These are phyloP conservation scores for Aplochiton taeniatus DNA, from an alignment of 2,797 vertebrate genomes.

Conservation along the genomic window DNA sequence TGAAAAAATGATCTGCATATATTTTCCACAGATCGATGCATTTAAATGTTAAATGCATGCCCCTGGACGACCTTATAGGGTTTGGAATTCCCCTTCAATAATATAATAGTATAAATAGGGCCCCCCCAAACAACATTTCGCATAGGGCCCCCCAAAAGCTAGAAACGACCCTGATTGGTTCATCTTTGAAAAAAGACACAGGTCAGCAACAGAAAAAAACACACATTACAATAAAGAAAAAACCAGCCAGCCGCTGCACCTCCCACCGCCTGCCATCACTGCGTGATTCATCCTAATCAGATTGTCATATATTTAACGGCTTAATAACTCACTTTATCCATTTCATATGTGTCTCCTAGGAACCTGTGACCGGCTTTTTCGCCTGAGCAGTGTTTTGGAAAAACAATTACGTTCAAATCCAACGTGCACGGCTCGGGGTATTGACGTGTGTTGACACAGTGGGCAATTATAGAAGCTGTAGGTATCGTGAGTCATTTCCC, in stretches of 20 bases:
- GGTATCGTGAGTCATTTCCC: conserved; percentile 25
- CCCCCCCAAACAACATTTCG: no score
- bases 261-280: neutral
- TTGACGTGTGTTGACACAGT: neutral
- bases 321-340: neutral
- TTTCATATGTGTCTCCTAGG: neutral
- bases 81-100: no score
- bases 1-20: no score
- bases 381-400: conserved; percentile 1
- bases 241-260: neutral
- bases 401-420: conserved; percentile 6
- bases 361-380: conserved; percentile 7
- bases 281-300: conserved; percentile 25
- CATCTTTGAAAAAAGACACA: no score
- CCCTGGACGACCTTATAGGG: no score
- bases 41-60: no score
- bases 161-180: no score
- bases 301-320: conserved; percentile 15
- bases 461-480: neutral
- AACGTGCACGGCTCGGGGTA: neutral
- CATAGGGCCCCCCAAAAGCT: no score
- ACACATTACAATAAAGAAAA: neutral
- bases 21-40: no score
- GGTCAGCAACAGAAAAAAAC: no score
- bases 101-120: no score